Evolutionary conservation across 2,888 invertebrate genomes (phyloP), one percentile per base, ranked within the genome.

Genomic region (Stenodera caucasica): DNA sequence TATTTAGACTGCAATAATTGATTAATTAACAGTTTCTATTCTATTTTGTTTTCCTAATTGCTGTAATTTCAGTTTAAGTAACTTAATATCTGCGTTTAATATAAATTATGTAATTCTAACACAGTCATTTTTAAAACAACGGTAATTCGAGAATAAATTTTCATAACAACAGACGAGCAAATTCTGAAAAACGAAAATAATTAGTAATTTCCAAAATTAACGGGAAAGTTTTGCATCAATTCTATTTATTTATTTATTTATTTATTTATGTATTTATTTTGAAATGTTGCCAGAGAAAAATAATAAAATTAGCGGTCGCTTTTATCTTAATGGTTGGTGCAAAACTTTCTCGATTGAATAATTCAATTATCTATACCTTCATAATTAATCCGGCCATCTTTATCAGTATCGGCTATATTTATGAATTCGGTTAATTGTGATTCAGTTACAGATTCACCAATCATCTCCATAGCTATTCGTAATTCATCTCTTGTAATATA

Each of bases 401-500:
- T 88, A 78, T 92, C 91, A 70, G 89, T 86, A 80, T 91, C 91
- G 5, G 91, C 91, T 67, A 90, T 84, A 71, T 85, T 84, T 67
- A 92, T 82, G 77, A 91, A 86, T 72, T 90, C 89, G 72, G 88
- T 88, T 62, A 91, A 83, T 78, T 91, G 90, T 67, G 85, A 84
- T 73, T 91, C 91, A 2, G 89, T 89, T 58, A 91, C 86, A 2
- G 86, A 85, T 80, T 92, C 91, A 23, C 90, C 91, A 71, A 92
- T 91, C 85, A 91, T 89, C 80, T 91, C 91, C 83, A 92, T 87
- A n/a, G 91, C 91, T 57, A 87, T 83, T 74, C 88, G 86, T 51
- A 91, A 81, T 79, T 91, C 91, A 76, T 91, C 91, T 73, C 88
- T 84, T 40, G 90, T 92, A 78, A 95, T 94, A 81, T 90, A 95